phyloP scores from a whole-genome alignment of 2,113 vertebrate species.

The Mastomys coucha region DNA sequence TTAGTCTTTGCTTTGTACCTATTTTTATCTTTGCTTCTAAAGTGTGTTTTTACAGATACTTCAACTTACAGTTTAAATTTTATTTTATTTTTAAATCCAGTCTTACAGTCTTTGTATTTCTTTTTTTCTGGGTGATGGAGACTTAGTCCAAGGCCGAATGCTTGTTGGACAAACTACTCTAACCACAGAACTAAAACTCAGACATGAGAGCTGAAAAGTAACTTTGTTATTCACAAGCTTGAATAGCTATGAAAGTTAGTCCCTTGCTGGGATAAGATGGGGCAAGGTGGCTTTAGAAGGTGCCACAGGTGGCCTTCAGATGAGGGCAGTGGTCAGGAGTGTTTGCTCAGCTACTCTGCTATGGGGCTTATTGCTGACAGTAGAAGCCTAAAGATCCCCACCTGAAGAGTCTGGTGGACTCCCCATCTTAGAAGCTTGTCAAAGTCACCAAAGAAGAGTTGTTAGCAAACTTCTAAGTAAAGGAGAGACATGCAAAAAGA shows the following conservation, averaged over 20 bases:
- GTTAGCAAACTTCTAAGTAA: not conserved
- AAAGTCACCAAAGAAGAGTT: not conserved
- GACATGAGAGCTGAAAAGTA: conserved; percentile 43
- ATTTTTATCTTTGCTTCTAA: not conserved
- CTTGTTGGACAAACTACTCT: not conserved
- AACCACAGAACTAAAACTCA: not conserved
- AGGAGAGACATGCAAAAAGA: not conserved
- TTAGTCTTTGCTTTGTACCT: not conserved
- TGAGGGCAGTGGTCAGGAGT: not conserved
- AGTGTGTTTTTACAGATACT: not conserved
- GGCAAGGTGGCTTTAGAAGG: not conserved
- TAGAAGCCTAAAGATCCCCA: not conserved
- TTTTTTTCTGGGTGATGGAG: not conserved
- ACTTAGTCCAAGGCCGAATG: not conserved
- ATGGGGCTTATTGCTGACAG: not conserved
- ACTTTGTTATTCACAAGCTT: not conserved
- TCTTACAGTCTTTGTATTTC: not conserved
- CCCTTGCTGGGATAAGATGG: not conserved
- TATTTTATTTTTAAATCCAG: not conserved
- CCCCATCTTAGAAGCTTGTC: not conserved
- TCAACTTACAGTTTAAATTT: not conserved
- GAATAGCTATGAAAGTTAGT: not conserved
- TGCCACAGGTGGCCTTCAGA: not conserved
- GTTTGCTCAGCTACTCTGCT: not conserved
- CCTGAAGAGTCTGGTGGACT: not conserved